These are phyloP conservation scores for Bothrops jararaca DNA, from an alignment of 2,113 vertebrate genomes.

Conservation along the genomic window DNA sequence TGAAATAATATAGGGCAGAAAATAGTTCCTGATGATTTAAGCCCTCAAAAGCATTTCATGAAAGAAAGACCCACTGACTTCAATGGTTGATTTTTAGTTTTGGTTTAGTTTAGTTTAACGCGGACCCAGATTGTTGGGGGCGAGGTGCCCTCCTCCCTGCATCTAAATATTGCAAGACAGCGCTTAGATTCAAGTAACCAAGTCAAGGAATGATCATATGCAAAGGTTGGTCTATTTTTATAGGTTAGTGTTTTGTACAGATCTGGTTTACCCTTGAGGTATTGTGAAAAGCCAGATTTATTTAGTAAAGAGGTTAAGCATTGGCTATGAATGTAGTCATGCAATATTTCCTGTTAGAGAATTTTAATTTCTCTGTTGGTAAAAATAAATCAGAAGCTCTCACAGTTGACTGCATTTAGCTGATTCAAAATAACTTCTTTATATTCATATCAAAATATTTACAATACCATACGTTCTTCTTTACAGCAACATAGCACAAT, in stretches of 20 bases:
- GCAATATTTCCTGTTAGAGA: neutral
- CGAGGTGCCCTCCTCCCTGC: neutral
- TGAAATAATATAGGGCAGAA: neutral
- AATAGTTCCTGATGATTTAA: neutral
- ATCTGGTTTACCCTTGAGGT: neutral
- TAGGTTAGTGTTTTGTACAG: neutral
- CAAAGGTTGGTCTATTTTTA: neutral
- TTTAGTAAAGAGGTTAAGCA: neutral
- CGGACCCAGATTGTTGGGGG: neutral
- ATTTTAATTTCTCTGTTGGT: no score
- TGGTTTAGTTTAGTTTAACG: no score
- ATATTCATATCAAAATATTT: no score
- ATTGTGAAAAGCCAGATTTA: neutral
- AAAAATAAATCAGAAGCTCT: no score
- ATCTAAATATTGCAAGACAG: neutral
- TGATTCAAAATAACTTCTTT: no score
- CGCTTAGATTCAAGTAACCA: neutral
- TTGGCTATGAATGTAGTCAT: neutral
- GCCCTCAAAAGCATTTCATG: no score
- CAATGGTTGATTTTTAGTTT: neutral
- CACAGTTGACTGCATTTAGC: no score
- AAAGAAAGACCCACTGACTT: neutral
- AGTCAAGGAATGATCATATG: neutral
- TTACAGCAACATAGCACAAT: no score
- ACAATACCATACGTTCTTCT: no score